These are phyloP conservation scores for Actenoides hombroni DNA, from an alignment of 2,113 vertebrate species.

Conservation along the genomic window DNA sequence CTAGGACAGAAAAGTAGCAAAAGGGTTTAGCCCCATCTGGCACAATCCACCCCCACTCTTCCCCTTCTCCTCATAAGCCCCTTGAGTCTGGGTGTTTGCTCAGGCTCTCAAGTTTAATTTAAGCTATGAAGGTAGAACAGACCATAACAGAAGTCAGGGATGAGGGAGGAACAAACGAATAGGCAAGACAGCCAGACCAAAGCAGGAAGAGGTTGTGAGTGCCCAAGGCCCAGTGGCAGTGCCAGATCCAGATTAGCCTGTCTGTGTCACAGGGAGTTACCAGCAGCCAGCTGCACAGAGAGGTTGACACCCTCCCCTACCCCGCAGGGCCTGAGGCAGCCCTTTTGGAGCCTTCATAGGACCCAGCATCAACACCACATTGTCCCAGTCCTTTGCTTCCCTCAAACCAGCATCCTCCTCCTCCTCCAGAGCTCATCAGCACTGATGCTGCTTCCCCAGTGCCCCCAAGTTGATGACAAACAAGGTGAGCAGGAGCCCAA, in stretches of 20 bases:
- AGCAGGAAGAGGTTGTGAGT: background rate
- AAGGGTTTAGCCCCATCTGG: background rate
- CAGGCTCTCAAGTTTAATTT: background rate
- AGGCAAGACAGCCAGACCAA: background rate
- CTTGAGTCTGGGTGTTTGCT: background rate
- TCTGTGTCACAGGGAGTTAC: background rate
- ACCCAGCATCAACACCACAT: background rate
- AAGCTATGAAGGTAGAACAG: background rate
- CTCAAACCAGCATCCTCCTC: background rate
- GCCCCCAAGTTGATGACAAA: rapidly evolving
- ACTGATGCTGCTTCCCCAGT: background rate
- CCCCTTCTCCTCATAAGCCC: background rate
- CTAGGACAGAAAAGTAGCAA: constrained; percentile 67
- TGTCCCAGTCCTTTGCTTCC: background rate
- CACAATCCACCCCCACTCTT: background rate
- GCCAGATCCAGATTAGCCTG: background rate
- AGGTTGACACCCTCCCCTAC: background rate
- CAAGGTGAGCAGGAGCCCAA: rapidly evolving
- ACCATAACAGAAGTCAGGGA: background rate
- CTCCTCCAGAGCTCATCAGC: background rate
- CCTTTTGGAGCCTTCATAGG: background rate
- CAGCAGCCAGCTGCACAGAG: background rate
- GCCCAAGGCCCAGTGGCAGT: background rate
- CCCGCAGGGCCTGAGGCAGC: background rate
- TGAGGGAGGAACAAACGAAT: background rate